phyloP scores from a whole-genome alignment of 2,113 vertebrate species.

The Melospiza melodia region DNA sequence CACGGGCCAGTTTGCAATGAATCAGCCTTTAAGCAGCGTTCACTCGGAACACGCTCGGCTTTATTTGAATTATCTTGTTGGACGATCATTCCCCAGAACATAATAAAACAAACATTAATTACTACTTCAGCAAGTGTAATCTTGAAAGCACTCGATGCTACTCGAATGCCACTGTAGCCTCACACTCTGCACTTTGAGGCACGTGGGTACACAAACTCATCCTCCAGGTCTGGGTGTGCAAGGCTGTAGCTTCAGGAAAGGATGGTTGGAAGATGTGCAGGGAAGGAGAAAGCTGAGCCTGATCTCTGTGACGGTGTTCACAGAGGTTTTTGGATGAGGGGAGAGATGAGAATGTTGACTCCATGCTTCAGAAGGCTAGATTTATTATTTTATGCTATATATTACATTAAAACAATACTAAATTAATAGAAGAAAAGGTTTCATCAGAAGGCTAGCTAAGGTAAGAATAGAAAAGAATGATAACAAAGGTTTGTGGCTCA shows the following conservation, averaged over 20 bases:
- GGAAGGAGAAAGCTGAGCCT: background rate
- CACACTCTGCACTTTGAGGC: background rate
- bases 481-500: too few species aligned
- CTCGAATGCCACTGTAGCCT: background rate
- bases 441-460: too few species aligned
- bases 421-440: too few species aligned
- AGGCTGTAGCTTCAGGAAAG: background rate
- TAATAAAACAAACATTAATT: constrained; percentile 76
- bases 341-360: too few species aligned
- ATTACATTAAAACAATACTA: too few species aligned
- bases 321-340: too few species aligned
- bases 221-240: rapidly evolving
- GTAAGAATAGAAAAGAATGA: too few species aligned
- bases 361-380: too few species aligned
- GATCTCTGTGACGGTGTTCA: too few species aligned
- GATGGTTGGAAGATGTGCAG: rapidly evolving
- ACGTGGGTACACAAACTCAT: background rate
- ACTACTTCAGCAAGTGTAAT: constrained; percentile 41
- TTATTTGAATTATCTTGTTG: constrained; percentile 65
- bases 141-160: constrained; percentile 7
- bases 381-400: too few species aligned
- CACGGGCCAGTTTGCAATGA: background rate
- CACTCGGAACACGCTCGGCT: constrained; percentile 37
- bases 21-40: constrained; percentile 25
- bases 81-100: constrained; percentile 64